A percentile compares a stretch with the other conserved stretches of the same genome.
Evolutionary conservation across 2,113 vertebrate genomes (phyloP).

Genomic region (Lophochroa leadbeateri): DNA sequence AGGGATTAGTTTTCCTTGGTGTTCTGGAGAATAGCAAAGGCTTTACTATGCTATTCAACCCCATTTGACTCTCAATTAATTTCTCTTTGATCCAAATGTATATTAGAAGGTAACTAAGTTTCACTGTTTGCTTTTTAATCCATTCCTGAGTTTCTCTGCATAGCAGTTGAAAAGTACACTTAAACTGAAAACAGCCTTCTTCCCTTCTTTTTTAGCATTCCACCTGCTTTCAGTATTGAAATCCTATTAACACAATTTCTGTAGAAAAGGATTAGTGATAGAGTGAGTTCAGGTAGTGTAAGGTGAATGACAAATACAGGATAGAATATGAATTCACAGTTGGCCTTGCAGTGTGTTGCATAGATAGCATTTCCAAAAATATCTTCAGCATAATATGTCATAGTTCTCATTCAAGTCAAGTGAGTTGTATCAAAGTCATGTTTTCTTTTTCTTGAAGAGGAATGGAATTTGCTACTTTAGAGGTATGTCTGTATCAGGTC

Average conservation of each 20-base stretch:
- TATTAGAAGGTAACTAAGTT: constrained; percentile 25
- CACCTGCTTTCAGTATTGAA: neutral
- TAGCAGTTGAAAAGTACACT: neutral
- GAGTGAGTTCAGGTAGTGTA: neutral
- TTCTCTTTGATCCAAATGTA: neutral
- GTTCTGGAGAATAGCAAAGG: neutral
- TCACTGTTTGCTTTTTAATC: neutral
- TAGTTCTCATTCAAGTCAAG: neutral
- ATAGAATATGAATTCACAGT: neutral
- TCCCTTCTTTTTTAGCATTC: neutral
- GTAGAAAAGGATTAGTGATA: neutral
- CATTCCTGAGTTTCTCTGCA: neutral
- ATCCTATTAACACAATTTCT: neutral
- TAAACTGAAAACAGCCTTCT: neutral
- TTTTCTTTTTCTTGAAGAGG: neutral
- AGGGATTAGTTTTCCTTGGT: neutral
- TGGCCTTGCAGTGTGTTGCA: neutral
- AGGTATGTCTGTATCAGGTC: neutral
- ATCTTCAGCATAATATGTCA: neutral
- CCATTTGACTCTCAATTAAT: neutral
- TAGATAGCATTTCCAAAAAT: neutral
- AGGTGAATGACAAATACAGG: neutral
- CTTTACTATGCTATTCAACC: neutral
- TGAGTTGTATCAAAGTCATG: neutral
- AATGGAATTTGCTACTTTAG: neutral